A percentile compares a stretch with the other conserved stretches of the same genome.
phyloP scores from a whole-genome alignment of 2,797 vertebrate species.

The Hemitrygon akajei region DNA sequence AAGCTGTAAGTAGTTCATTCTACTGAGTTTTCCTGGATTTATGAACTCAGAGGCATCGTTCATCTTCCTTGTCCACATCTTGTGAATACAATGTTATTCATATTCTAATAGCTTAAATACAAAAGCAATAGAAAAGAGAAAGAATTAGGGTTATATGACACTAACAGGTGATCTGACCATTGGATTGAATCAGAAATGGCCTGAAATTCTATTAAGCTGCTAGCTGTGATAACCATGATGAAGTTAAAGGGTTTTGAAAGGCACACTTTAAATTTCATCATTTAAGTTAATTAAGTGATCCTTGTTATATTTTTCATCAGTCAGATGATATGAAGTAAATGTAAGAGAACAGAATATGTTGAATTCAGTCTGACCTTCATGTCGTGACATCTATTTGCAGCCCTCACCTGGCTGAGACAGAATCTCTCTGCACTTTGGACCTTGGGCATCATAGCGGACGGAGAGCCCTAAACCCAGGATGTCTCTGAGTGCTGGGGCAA shows the following conservation, averaged over 20 bases:
- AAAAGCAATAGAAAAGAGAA: neutral
- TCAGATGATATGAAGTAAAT: too few relatives aligned
- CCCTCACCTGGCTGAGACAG: too few relatives aligned
- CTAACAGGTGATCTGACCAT: neutral
- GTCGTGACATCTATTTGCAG: too few relatives aligned
- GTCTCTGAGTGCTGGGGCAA: too few relatives aligned
- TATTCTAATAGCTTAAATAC: neutral
- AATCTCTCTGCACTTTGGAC: too few relatives aligned
- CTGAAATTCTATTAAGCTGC: neutral
- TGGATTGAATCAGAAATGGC: neutral
- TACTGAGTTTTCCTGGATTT: neutral
- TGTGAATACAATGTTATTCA: neutral
- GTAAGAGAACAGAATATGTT: too few relatives aligned
- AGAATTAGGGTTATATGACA: neutral
- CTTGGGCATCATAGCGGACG: too few relatives aligned
- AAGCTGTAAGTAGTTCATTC: neutral
- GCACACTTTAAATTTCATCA: neutral
- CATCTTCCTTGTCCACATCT: neutral
- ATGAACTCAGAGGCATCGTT: neutral
- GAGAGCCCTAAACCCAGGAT: too few relatives aligned
- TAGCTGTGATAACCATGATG: neutral
- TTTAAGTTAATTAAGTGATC: neutral
- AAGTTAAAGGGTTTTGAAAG: neutral
- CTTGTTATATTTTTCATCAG: neutral
- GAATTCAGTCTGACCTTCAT: too few relatives aligned